Evolutionary conservation across 2,797 vertebrate species (phyloP), one percentile per base, ranked within the genome.

Genomic region (Kryptopterus vitreolus): DNA sequence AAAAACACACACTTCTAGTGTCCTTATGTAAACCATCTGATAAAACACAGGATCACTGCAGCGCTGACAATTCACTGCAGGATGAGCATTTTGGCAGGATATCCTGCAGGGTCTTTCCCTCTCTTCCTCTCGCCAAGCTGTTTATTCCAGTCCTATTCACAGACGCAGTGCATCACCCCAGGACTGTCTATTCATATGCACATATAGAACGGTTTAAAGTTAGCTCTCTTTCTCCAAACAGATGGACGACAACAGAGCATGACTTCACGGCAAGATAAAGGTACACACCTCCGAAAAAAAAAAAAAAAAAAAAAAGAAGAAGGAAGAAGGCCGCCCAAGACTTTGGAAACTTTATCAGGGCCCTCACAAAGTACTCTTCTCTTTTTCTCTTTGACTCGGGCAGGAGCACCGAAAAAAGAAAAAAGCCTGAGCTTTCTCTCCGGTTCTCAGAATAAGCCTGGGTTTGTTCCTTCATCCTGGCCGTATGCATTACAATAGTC

Each of bases 401-500:
- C 79, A 79, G 59, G 18, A 82, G 53, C 75, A 82, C 77, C 81
- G 83, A 43, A 43, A 43, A 43, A 43, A 43, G 10, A 43, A 9
- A 43, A 43, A 82, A 77, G 78, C 76, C 79, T 43, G 31, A 85
- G 84, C 69, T 73, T 73, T 83, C 48, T 79, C 33, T 72, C 3
- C 31, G 46, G 50, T 76, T 71, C 59, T 72, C 29, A 66, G 70
- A 58, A 83, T 71, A 81, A 87, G 76, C 68, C 82, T 68, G 63
- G 52, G 84, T 85, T 82, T 85, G 78, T 86, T 77, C 61, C 81
- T 84, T 79, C 83, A 88, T 81, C 80, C 81, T 18, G 12, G 78
- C 82, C 82, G 85, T 89, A 69, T 86, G 82, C 71, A 74, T 88
- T 87, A 89, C 86, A 86, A 83, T 75, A 83, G 76, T 35, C 83